Evolutionary conservation across 2,113 vertebrate genomes (phyloP), one percentile per base, ranked within the genome.

Genomic region (Heterotis niloticus): DNA sequence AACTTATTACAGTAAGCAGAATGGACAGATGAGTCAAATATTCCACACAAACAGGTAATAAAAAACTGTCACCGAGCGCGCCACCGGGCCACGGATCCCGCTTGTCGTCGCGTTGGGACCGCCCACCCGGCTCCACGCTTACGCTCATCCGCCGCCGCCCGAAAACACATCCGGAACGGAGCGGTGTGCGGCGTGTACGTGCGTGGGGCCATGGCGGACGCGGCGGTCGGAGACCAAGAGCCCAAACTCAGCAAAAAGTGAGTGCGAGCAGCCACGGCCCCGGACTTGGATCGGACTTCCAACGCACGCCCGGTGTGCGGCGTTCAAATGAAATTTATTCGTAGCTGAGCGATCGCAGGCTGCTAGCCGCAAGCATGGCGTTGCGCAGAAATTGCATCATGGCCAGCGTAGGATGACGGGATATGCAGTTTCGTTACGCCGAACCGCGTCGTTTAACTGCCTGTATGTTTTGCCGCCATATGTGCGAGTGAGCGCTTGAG

Each of bases 231-330:
- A 79, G 89, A 91, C 68, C 91, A 74, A 62, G 91, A 86, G 2
- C 90, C n/a, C 26, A 77, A 91, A 89, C 85, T 92, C 87, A 93
- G 92, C 87, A 93, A 93, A 90, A 93, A 93, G 92, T 93, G 81
- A 86, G 86, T 54, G 67, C 52, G 64, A 13, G 13, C 20, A 23
- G 0, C 4, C 28, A 3, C 3, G 51, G 17, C 10, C 18, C 20
- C 10, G 5, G 18, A 23, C 44, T 23, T 56, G 54, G 11, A 10
- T 14, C 60, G 13, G 4, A 72, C 7, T n/a, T 56, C 17, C 10
- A 24, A 17, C 17, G 34, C 17, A 44, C 34, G 2, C 34, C 34
- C 7, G 7, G 34, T 44, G 20, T 14, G 20, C 14, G 62, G 28
- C 28, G 34, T 16, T 12, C 1, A 14, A 10, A 34, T 62, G 5